phyloP scores from a whole-genome alignment of 2,797 vertebrate species.

The Cetoscarus ocellatus region DNA sequence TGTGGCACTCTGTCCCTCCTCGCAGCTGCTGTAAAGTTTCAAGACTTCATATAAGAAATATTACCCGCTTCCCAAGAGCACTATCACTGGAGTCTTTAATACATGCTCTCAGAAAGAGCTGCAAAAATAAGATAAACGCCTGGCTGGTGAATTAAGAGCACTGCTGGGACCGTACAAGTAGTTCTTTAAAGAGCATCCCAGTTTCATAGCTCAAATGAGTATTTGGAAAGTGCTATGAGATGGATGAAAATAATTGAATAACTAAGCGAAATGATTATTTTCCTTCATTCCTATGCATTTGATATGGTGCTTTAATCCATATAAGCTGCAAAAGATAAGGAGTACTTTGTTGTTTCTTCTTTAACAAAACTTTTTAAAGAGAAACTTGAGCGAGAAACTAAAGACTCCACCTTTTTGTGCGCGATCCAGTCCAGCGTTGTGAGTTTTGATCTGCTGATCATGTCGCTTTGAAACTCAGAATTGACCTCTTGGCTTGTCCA shows the following conservation, averaged over 20 bases:
- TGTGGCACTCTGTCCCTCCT: slow-evolving; percentile 49
- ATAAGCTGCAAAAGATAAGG: slow-evolving; percentile 41
- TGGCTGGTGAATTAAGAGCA: slow-evolving; percentile 71
- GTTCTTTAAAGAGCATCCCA: slow-evolving; percentile 75
- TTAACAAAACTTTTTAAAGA: slow-evolving; percentile 72
- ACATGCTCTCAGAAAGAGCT: slow-evolving; percentile 72
- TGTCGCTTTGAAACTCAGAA: slow-evolving; percentile 61
- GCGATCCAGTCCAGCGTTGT: slow-evolving; percentile 60
- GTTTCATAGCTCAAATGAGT: slow-evolving; percentile 64
- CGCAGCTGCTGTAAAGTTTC: slow-evolving; percentile 76
- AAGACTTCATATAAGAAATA: slow-evolving; percentile 72
- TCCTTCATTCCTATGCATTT: slow-evolving; percentile 39
- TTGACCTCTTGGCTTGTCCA: slow-evolving; percentile 68
- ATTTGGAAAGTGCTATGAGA: slow-evolving; percentile 59
- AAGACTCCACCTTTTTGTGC: slow-evolving; percentile 75
- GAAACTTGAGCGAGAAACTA: too few species aligned
- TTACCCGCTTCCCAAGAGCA: slow-evolving; percentile 65
- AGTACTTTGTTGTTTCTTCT: slow-evolving; percentile 48
- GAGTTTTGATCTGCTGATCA: slow-evolving; percentile 56
- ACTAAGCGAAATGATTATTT: slow-evolving; percentile 47
- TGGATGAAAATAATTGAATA: slow-evolving; percentile 46
- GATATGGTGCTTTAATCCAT: slow-evolving; percentile 42
- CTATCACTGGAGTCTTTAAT: slow-evolving; percentile 78
- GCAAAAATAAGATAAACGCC: slow-evolving; percentile 80
- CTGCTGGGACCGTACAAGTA: slow-evolving; percentile 67